Base-by-base conservation (phyloP, 1,140 invertebrate genomes). In the Aphidius gifuensis region DNA sequence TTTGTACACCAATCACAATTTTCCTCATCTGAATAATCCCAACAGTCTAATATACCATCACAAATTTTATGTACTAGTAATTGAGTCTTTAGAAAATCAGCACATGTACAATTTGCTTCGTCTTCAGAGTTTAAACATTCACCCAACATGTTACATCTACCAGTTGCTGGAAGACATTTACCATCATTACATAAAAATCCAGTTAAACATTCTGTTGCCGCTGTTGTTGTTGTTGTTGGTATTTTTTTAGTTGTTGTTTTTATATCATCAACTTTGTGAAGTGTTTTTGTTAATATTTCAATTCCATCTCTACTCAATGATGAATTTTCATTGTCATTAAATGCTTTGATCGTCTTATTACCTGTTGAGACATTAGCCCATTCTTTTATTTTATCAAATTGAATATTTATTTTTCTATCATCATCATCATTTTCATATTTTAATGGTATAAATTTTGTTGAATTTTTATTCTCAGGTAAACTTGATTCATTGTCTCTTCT, bases 1-100 rank as follows among this genome's bases (percentile, higher is more conserved):
- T 87, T 83, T 59, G 77, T 71, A 72, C 91, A 93, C 89, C 90
- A 92, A 16, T 90, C 90, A 77, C 90, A 92, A 64, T 88, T 83
- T 58, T 84, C 84, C 79, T 93, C 91, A 74, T 93, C 91, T 1
- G 88, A 89, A 69, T 86, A 90, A 74, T 93, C 92, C 84, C 86
- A 88, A 68, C 91, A 93, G 67, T 92, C 90, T 5, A 88, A 83
- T 16, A 88, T 80, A 2, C 91, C 90, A 72, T 93, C 92, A 70
- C 92, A 93, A 58, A 93, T 88, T 77, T 93, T 93, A 8, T 86
- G 80, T 58, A 85, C 78, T 0, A 90, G 78, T 58, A 86, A 84
- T 66, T 91, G 88, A 9, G 88, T 85, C 60, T 82, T 83, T 9
- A 92, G 73, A 69, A 88, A 89, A 76, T 93, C 90, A 6, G 88